A percentile compares a stretch with the other conserved stretches of the same genome.
Evolutionary conservation across 2,113 vertebrate genomes (phyloP).

Genomic region (Cepphus grylle): DNA sequence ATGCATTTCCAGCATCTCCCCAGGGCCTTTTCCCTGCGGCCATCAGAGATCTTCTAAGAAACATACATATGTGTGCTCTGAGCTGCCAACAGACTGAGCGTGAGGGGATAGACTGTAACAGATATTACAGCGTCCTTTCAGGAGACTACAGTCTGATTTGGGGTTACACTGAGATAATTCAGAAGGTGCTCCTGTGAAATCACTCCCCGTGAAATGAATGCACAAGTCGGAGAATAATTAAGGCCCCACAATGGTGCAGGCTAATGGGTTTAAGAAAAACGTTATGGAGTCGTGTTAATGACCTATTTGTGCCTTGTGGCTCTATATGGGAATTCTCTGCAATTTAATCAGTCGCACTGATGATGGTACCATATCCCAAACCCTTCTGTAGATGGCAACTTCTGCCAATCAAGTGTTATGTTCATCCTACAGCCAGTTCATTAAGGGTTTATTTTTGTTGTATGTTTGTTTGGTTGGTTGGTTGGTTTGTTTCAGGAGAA

Average conservation of each 20-base stretch:
- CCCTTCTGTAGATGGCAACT: not conserved
- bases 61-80: conserved; percentile 13
- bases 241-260: not conserved
- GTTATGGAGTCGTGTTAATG: not conserved
- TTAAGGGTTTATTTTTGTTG: not conserved
- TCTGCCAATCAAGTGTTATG: not conserved
- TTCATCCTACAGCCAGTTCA: not conserved
- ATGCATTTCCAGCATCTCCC: conserved; percentile 8
- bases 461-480: not conserved
- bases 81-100: conserved; percentile 26
- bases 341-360: not conserved
- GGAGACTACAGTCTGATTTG: not conserved
- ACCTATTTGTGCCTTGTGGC: not conserved
- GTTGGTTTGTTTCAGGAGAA: not conserved
- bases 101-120: not conserved
- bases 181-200: not conserved
- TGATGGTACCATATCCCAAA: not conserved
- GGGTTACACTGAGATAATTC: not conserved
- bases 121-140: not conserved
- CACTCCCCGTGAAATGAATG: not conserved
- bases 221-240: not conserved
- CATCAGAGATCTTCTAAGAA: not conserved
- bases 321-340: not conserved
- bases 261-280: not conserved
- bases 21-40: not conserved